These are phyloP conservation scores for Aproaerema taeniolella DNA, from an alignment of 2,888 invertebrate genomes.

Conservation along the genomic window DNA sequence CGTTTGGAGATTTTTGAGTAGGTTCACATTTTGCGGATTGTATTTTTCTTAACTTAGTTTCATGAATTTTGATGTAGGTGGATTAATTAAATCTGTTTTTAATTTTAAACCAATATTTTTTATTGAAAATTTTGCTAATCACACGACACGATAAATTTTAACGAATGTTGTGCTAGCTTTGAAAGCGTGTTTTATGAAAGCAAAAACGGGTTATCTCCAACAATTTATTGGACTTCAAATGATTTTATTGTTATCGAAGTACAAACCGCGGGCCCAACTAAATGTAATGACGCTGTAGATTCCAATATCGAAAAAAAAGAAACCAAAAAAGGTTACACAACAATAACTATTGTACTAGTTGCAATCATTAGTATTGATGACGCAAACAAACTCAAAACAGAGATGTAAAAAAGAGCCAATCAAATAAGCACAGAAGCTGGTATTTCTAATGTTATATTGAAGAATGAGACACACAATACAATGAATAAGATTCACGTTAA, in stretches of 20 bases:
- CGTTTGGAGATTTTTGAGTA: no score
- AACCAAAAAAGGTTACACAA: conserved; percentile 50
- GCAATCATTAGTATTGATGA: conserved; percentile 76
- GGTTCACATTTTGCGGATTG: no score
- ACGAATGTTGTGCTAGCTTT: no score
- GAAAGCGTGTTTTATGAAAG: no score
- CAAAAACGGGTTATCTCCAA: conserved; percentile 16
- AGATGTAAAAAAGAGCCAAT: conserved; percentile 67
- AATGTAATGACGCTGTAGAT: conserved; percentile 70
- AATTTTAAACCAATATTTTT: no score
- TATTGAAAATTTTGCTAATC: no score
- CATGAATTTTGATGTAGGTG: no score
- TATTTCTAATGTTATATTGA: conserved; percentile 27
- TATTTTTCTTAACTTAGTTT: no score
- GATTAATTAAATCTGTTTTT: no score
- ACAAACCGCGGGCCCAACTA: conserved; percentile 49
- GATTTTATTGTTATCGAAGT: conserved; percentile 56
- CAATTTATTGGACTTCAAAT: conserved; percentile 39
- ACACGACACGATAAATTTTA: background rate
- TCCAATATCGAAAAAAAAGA: conserved; percentile 44
- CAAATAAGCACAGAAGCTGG: conserved; percentile 45
- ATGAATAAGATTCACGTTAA: conserved; percentile 53
- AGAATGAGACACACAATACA: conserved; percentile 55
- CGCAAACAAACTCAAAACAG: conserved; percentile 63
- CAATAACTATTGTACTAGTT: conserved; percentile 70